Base-by-base conservation (phyloP, 1,140 invertebrate genomes). In the Meloidogyne exigua region DNA sequence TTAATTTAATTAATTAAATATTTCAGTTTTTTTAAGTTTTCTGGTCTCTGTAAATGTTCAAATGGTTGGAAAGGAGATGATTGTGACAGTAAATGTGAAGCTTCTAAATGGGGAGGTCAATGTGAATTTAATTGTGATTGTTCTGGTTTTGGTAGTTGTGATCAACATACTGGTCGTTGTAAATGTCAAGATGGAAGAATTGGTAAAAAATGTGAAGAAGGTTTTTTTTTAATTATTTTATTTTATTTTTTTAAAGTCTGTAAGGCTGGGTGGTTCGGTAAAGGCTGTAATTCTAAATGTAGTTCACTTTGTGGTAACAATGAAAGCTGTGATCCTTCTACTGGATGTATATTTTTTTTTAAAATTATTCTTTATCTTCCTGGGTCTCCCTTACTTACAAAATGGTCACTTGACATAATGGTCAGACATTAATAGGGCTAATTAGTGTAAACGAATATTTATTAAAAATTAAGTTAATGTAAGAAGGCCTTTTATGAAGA, bases 41-140 rank as follows among this genome's bases (percentile, higher is more conserved):
- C 77, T 42, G 96, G 96, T 0, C 90, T 91, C 67, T 98, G 95
- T 86, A 89, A 91, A n/a, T 99, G 96, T 86, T 91, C 92, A 80
- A 89, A 92, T 21, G 96, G 95, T 5, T 95, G 93, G 93, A 91
- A 91, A 88, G 88, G 88, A 7, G 86, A 86, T 0, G 69, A 21
- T 32, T 88, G 87, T 68, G 82, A 80, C 10, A 85, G 78, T 25
- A 76, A 42, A 28, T 85, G 84, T 57, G 49, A 72, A 26, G 25
- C 32, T 18, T 68, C 75, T 68, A 84, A 82, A 62, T 84, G 79
- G 76, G 76, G 83, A 4, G 84, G 79, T 21, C 77, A 83, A 21
- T 82, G 83, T 75, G 83, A 88, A 44, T 67, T 77, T 2, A 69
- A 42, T 9, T 85, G 84, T 73, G 77, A 86, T 66, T 85, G 84